phyloP scores from a whole-genome alignment of 2,888 invertebrate genomes.

The Erebia palarica region DNA sequence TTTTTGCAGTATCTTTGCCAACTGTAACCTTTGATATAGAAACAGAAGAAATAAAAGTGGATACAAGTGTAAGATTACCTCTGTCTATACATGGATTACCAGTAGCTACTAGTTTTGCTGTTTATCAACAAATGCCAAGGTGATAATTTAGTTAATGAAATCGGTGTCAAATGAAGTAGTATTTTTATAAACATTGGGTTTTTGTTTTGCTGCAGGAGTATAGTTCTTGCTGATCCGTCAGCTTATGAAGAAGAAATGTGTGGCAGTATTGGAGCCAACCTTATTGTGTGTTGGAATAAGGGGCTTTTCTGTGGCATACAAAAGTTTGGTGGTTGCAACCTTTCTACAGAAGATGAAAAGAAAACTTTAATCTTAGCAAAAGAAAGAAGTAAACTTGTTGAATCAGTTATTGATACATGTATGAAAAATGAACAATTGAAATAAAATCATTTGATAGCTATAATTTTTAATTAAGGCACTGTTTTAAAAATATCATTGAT shows the following conservation, averaged over 20 bases:
- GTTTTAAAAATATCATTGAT: too few relatives aligned
- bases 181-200: conserved; percentile 24
- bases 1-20: conserved; percentile 85
- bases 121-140: conserved; percentile 85
- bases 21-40: conserved; percentile 86
- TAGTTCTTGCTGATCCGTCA: conserved; percentile 89
- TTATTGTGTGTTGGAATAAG: conserved; percentile 86
- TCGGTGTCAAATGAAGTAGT: conserved; percentile 18
- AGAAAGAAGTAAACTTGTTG: conserved; percentile 79
- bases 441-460: conserved; percentile 12
- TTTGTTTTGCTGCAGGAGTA: conserved; percentile 76
- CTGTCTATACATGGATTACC: conserved; percentile 84
- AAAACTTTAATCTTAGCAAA: conserved; percentile 84
- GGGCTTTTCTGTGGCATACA: conserved; percentile 85
- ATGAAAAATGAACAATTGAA: conserved; percentile 51
- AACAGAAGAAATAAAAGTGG: conserved; percentile 85
- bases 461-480: too few relatives aligned
- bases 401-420: conserved; percentile 66
- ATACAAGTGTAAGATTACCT: conserved; percentile 76
- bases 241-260: conserved; percentile 91
- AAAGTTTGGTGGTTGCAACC: conserved; percentile 88
- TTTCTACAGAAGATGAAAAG: conserved; percentile 81
- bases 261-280: conserved; percentile 81
- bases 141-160: conserved; percentile 30
- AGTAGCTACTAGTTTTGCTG: conserved; percentile 88